phyloP scores from a whole-genome alignment of 92 coral and sea anemone species.

The Pocillopora meandrina region DNA sequence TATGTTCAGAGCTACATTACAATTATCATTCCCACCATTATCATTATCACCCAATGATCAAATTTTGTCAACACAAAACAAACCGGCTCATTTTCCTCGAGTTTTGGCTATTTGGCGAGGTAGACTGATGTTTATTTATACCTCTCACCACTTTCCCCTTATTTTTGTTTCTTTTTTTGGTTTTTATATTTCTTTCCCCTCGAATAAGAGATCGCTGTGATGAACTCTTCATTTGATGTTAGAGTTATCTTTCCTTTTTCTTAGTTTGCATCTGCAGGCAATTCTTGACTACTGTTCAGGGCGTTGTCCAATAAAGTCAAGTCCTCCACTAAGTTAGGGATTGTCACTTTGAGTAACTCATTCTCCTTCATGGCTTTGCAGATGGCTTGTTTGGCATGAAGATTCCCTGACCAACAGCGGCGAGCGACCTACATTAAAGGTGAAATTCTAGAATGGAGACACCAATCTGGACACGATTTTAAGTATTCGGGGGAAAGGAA shows the following conservation, averaged over 20 bases:
- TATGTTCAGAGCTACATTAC: too few relatives aligned
- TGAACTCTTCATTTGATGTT: background rate
- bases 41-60: too few relatives aligned
- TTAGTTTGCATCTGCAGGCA: background rate
- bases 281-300: constrained; percentile 61
- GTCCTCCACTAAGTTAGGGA: constrained; percentile 81
- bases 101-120: too few relatives aligned
- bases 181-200: too few relatives aligned
- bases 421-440: constrained; percentile 74
- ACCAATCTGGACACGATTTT: too few relatives aligned
- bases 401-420: constrained; percentile 91
- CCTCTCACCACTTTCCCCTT: too few relatives aligned
- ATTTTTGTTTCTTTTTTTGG: too few relatives aligned
- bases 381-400: constrained; percentile 80
- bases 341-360: constrained; percentile 81
- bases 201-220: too few relatives aligned
- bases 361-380: constrained; percentile 89
- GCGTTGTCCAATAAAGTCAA: constrained; percentile 76
- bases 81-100: too few relatives aligned
- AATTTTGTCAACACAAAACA: too few relatives aligned
- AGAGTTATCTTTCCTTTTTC: background rate
- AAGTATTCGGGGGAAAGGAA: background rate
- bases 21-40: too few relatives aligned
- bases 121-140: too few relatives aligned
- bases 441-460: background rate